These are phyloP conservation scores for Diorhabda carinulata DNA, from an alignment of 1,140 invertebrate genomes.

Conservation along the genomic window DNA sequence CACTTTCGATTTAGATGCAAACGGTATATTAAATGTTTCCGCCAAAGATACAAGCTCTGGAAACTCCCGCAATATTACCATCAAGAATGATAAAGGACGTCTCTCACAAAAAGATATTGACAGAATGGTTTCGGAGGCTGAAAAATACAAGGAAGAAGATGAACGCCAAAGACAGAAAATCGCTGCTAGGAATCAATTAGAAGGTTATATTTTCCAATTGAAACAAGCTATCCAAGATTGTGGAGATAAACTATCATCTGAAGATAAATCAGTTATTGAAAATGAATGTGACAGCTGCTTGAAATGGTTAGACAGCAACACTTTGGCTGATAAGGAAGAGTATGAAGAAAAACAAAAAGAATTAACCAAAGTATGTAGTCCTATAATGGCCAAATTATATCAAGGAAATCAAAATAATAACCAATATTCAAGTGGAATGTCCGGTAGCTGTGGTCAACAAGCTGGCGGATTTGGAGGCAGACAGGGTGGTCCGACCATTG, in stretches of 20 bases:
- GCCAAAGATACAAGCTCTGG: slow-evolving; percentile 55
- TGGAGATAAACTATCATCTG: slow-evolving; percentile 48
- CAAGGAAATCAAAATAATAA: slow-evolving; percentile 49
- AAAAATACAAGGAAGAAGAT: slow-evolving; percentile 63
- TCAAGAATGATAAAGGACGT: slow-evolving; percentile 80
- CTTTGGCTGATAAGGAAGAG: slow-evolving; percentile 47
- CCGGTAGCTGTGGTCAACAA: slow-evolving; percentile 45
- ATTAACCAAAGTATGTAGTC: slow-evolving; percentile 47
- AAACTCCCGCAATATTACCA: slow-evolving; percentile 64
- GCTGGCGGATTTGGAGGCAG: slow-evolving; percentile 34
- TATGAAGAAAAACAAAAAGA: slow-evolving; percentile 41
- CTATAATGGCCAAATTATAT: slow-evolving; percentile 52
- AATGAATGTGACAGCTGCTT: slow-evolving; percentile 50
- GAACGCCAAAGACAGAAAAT: slow-evolving; percentile 65
- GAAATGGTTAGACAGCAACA: slow-evolving; percentile 56
- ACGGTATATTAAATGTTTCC: slow-evolving; percentile 66
- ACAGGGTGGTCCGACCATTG: slow-evolving; percentile 56
- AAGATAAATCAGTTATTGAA: slow-evolving; percentile 44
- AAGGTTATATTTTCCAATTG: slow-evolving; percentile 70
- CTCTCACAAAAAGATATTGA: slow-evolving; percentile 79
- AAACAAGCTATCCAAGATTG: slow-evolving; percentile 55
- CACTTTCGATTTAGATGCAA: slow-evolving; percentile 68
- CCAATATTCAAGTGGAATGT: slow-evolving; percentile 44
- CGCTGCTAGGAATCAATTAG: slow-evolving; percentile 56
- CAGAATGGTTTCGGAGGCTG: slow-evolving; percentile 68